Base-by-base conservation (phyloP, 1,140 invertebrate genomes). In the Papilio helenus region DNA sequence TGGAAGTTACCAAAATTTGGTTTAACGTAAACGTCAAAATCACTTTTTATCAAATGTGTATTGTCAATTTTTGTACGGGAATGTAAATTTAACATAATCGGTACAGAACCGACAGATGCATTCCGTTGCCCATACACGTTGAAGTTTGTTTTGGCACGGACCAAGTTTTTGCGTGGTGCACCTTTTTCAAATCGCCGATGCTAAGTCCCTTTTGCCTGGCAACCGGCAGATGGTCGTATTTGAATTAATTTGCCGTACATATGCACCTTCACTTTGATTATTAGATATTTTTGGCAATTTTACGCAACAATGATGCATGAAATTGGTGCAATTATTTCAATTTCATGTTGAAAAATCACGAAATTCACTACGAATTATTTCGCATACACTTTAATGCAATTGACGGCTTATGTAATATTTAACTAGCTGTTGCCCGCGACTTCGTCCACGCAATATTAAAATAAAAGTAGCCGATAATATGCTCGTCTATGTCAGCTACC, bases 61-160 rank as follows among this genome's bases (percentile, higher is more conserved):
- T 46, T 46, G 14, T 46, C 12, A 46, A 46, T 46, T 14, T 46
- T 46, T 46, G 14, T 46, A 46, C 44, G 1, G 1, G 12, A 46
- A 46, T 16, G 14, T 2, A 46, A 46, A 16, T 46, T 14, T 46
- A 46, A 85, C 85, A 88, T 91, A 89, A 76, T 16, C 76, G 49
- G 39, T 61, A 34, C 72, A 74, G 12, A 26, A 49, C 51, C 72
- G 72, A 18, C 81, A 82, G 78, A 82, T 79, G 80, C 72, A 76
- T 79, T 46, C 46, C 65, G 74, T 58, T 71, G 58, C 16, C 80
- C 77, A 71, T 55, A 44, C 44, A 68, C 76, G 55, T 46, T 44
- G 34, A 79, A 81, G 71, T 39, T 76, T 76, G 68, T 76, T 81
- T 78, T 81, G 80, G 76, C 80, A 81, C 80, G 72, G 51, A 74